Conservation (phyloP, 2,888 invertebrate species). For the Hydrotaea cyrtoneurina region DNA sequence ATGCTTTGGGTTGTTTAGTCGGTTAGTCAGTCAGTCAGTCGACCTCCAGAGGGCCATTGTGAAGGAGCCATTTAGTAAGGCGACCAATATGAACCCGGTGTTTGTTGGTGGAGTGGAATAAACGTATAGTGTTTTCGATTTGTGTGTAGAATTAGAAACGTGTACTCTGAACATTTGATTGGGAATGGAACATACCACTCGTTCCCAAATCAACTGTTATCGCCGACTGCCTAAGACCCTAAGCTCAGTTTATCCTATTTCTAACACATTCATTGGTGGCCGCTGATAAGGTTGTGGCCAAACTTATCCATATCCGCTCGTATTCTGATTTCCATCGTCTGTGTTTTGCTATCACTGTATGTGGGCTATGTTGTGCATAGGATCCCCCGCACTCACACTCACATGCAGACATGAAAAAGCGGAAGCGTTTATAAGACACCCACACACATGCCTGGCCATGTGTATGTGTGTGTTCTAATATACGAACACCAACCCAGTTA, state of each 20-base stretch:
- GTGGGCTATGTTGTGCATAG: slow-evolving; percentile 10
- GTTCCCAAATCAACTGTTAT: not conserved
- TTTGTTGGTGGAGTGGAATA: not conserved
- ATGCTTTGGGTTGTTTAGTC: slow-evolving; percentile 11
- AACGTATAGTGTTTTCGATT: not conserved
- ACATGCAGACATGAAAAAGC: slow-evolving; percentile 40
- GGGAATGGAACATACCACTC: not conserved
- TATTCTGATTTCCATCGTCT: not conserved
- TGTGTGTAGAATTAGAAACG: not conserved
- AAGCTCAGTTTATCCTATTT: not conserved
- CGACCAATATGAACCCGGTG: not conserved
- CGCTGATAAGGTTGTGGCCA: slow-evolving; percentile 14
- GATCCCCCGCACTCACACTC: slow-evolving; percentile 13
- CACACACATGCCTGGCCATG: too few species aligned
- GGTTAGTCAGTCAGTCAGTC: slow-evolving; percentile 44
- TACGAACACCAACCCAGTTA: too few species aligned
- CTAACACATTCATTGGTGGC: not conserved
- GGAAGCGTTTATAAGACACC: slow-evolving; percentile 51
- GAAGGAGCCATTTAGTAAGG: not conserved
- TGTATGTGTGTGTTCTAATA: not conserved
- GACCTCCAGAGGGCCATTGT: not conserved
- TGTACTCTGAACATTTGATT: too few species aligned
- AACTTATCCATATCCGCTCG: slow-evolving; percentile 40
- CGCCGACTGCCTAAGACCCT: not conserved
- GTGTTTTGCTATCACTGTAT: not conserved